Percentiles rank a stretch among this genome's conserved stretches.
These are phyloP conservation scores for Ptychoptera albimana DNA, from an alignment of 2,888 invertebrate genomes.

Conservation along the genomic window DNA sequence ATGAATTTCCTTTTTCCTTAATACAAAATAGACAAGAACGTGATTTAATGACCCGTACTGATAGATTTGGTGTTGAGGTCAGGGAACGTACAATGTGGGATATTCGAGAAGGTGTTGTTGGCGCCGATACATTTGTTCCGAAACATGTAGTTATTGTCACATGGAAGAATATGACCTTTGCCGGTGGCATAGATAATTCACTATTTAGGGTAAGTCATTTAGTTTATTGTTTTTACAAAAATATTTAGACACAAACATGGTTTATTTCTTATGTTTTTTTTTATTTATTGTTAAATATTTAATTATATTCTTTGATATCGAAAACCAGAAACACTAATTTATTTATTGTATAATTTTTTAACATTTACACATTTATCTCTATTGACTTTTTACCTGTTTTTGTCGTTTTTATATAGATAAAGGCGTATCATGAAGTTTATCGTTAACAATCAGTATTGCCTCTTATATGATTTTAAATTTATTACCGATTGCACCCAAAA, in stretches of 20 bases:
- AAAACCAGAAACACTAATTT: too few relatives aligned
- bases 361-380: too few relatives aligned
- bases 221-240: not conserved
- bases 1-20: too few relatives aligned
- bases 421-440: too few relatives aligned
- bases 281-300: not conserved
- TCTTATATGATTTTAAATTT: too few relatives aligned
- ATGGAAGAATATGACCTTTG: slow-evolving; percentile 92
- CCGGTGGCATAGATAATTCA: slow-evolving; percentile 71
- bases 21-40: slow-evolving; percentile 38
- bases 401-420: too few relatives aligned
- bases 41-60: slow-evolving; percentile 54
- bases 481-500: too few relatives aligned
- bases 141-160: slow-evolving; percentile 83
- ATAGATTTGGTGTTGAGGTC: slow-evolving; percentile 73
- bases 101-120: slow-evolving; percentile 77
- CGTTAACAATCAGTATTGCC: too few relatives aligned
- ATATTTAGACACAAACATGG: not conserved
- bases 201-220: slow-evolving; percentile 42
- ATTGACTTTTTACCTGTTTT: too few relatives aligned
- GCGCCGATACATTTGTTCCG: slow-evolving; percentile 78
- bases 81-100: slow-evolving; percentile 78
- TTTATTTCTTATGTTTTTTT: too few relatives aligned
- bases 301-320: too few relatives aligned
- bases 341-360: too few relatives aligned